Evolutionary conservation across 92 coral and sea anemone genomes (phyloP), one percentile per base, ranked within the genome.

Genomic region (Porites rus): DNA sequence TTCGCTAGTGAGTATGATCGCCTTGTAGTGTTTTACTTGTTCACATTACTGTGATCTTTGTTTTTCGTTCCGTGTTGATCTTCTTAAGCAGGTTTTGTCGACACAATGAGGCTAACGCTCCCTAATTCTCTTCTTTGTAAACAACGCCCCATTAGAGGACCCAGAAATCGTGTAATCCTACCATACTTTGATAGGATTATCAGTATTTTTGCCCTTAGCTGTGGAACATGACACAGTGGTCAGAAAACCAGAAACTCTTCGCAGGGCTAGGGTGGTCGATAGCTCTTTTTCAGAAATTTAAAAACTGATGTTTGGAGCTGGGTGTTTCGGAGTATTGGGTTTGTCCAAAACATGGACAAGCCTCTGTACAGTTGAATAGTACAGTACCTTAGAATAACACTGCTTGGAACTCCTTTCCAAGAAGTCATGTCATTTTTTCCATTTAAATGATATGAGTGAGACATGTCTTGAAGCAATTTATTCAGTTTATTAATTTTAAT

Each of bases 121-220:
- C 68, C 19, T 81, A 19, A 71, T 81, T 58, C 59, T n/a, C 78
- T 59, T 80, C 59, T 24, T 51, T 69, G 54, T 7, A 79, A 79
- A 79, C 66, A 80, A 67, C 75, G 8, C 84, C 0, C 52, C 8
- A 9, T n/a, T 24, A 62, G 31, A 10, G 54, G 5, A 66, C n/a
- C 28, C 31, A 28, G 22, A 53, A 12, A 28, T 74, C 58, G 16
- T 79, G 83, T 65, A 21, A 78, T 78, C 74, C 54, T 17, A 62
- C 19, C 5, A 16, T 65, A 22, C 50, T 28, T 14, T 22, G 1
- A 51, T 51, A 18, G 12, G 74, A 66, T 66, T 52, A 6, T 13
- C 13, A 22, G 67, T 3, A 20, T 62, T 43, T 21, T 50, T 19
- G 21, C 8, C 9, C 8, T n/a, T n/a, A n/a, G n/a, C n/a, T 10